Percentiles rank a stretch among this genome's conserved stretches.
phyloP scores from a whole-genome alignment of 2,797 vertebrate species.

The Tenualosa thibaudeaui region DNA sequence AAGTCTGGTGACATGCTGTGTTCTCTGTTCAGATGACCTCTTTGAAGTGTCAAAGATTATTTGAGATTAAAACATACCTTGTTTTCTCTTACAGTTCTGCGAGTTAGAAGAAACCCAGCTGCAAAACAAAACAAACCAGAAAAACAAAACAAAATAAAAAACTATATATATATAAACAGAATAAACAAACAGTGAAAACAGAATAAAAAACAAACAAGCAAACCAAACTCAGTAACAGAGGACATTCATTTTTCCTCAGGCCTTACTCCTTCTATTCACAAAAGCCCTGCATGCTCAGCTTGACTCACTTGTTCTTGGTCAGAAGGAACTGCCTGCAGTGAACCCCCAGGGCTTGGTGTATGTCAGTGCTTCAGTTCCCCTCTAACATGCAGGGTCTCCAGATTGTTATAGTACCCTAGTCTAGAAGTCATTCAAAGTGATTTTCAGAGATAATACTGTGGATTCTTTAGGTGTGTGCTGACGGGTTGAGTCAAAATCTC shows the following conservation, averaged over 20 bases:
- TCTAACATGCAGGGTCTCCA: neutral
- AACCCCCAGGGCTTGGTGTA: neutral
- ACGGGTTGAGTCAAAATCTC: neutral
- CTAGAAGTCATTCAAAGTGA: neutral
- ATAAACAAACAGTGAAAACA: neutral
- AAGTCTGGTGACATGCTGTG: neutral
- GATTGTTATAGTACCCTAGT: neutral
- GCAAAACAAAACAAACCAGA: neutral
- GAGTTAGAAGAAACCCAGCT: neutral
- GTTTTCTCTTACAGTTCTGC: constrained; percentile 25
- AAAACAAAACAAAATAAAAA: neutral
- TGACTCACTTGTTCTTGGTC: neutral
- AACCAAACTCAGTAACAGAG: constrained; percentile 39
- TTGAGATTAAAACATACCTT: constrained; percentile 20
- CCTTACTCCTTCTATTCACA: neutral
- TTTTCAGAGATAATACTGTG: neutral
- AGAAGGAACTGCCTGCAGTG: neutral
- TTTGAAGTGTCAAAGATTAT: constrained; percentile 38
- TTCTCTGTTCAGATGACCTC: constrained; percentile 17
- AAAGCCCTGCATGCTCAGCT: neutral
- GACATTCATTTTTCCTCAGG: neutral
- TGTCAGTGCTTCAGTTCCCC: neutral
- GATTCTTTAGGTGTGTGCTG: neutral
- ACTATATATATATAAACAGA: too few relatives aligned
- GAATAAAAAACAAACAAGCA: neutral